Percentiles rank a stretch among this genome's conserved stretches.
Evolutionary conservation across 1,140 invertebrate genomes (phyloP).

Genomic region (Heliconius nattereri): DNA sequence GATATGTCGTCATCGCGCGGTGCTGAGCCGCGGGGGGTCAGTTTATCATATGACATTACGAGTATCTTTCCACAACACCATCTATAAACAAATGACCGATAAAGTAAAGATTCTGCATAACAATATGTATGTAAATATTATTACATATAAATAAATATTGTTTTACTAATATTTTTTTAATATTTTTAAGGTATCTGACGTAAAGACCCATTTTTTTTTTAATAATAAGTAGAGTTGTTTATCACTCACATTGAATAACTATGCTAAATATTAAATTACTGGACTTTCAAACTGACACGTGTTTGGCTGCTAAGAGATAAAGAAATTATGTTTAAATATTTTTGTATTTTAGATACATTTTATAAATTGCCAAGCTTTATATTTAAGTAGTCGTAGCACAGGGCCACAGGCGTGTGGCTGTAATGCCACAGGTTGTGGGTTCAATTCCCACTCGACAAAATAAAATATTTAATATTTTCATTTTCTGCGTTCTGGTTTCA

Average conservation of each 20-base stretch:
- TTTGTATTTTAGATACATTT: too few relatives aligned
- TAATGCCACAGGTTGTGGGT: too few relatives aligned
- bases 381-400: too few relatives aligned
- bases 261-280: background rate
- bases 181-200: background rate
- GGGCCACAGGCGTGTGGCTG: too few relatives aligned
- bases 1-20: constrained; percentile 54
- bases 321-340: background rate
- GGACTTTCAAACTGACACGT: background rate
- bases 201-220: background rate
- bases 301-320: background rate
- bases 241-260: background rate
- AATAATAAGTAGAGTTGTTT: background rate
- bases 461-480: too few relatives aligned
- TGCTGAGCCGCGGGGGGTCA: constrained; percentile 63
- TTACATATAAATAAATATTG: constrained; percentile 12
- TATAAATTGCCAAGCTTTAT: too few relatives aligned
- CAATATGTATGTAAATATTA: constrained; percentile 12
- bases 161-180: background rate
- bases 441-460: too few relatives aligned
- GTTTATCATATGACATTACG: constrained; percentile 61
- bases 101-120: constrained; percentile 15
- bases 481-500: too few relatives aligned
- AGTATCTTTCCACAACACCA: constrained; percentile 68
- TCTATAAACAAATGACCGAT: constrained; percentile 48